Conservation (phyloP, 1,140 invertebrate species). For the Microplitis demolitor region DNA sequence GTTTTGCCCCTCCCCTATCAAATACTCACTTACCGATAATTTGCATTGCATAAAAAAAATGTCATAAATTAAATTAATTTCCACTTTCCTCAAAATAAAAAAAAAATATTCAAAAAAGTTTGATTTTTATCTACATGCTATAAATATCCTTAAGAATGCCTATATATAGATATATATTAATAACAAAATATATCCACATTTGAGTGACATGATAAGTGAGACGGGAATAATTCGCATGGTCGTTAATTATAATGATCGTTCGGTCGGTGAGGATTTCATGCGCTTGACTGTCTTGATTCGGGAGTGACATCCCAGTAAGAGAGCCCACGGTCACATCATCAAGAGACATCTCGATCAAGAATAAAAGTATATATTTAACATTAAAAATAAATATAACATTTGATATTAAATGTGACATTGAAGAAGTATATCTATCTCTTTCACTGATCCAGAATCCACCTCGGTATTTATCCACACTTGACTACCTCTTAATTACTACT, state of each 20-base stretch:
- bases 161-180: background rate
- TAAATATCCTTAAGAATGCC: background rate
- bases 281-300: slow-evolving; percentile 16
- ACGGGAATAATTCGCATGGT: slow-evolving; percentile 14
- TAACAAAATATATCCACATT: background rate
- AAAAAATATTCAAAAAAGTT: too few relatives aligned
- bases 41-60: too few relatives aligned
- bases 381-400: background rate
- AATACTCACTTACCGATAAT: too few relatives aligned
- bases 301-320: slow-evolving; percentile 5
- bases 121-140: background rate
- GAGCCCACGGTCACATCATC: background rate
- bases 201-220: slow-evolving; percentile 7
- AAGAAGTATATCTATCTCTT: background rate
- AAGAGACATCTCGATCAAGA: background rate
- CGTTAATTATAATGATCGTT: slow-evolving; percentile 23
- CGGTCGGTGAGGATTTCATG: slow-evolving; percentile 6
- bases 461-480: background rate
- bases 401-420: background rate
- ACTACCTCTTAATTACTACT: slow-evolving; percentile 3
- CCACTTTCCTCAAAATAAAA: background rate
- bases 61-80: too few relatives aligned
- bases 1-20: too few relatives aligned
- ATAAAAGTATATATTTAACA: background rate
- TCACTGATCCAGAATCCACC: background rate